A percentile compares a stretch with the other conserved stretches of the same genome.
Conservation (phyloP, 2,888 invertebrate genomes). For the Sylvicola cinctus region DNA sequence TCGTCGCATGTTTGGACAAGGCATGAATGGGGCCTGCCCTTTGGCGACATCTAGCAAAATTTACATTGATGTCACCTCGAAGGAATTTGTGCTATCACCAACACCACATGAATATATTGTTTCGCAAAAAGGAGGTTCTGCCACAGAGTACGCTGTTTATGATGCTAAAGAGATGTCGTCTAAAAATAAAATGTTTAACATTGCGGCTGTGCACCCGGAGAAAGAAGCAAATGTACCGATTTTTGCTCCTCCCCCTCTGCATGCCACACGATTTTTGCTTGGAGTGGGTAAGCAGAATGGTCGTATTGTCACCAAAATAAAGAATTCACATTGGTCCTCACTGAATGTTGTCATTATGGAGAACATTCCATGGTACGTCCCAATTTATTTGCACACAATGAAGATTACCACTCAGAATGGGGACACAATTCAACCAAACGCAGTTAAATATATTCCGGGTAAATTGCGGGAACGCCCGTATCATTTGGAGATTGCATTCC, state of each 20-base stretch:
- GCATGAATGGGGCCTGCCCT: slow-evolving; percentile 62
- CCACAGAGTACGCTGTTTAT: slow-evolving; percentile 47
- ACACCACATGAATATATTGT: slow-evolving; percentile 33
- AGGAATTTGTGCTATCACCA: slow-evolving; percentile 41
- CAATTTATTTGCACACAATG: slow-evolving; percentile 76
- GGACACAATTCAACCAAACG: slow-evolving; percentile 33
- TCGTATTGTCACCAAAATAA: slow-evolving; percentile 66
- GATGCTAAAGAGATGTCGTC: slow-evolving; percentile 30
- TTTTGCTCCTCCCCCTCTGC: slow-evolving; percentile 42
- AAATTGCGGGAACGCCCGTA: slow-evolving; percentile 66
- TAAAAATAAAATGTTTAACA: slow-evolving; percentile 38
- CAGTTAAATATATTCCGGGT: slow-evolving; percentile 49
- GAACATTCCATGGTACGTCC: slow-evolving; percentile 79
- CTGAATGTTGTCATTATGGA: slow-evolving; percentile 69
- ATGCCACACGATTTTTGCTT: slow-evolving; percentile 60
- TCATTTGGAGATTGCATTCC: slow-evolving; percentile 67
- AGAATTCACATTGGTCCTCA: slow-evolving; percentile 55
- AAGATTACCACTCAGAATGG: slow-evolving; percentile 34
- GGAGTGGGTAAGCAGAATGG: slow-evolving; percentile 87
- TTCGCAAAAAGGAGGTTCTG: slow-evolving; percentile 48
- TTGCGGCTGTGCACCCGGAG: slow-evolving; percentile 31
- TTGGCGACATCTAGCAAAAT: slow-evolving; percentile 57
- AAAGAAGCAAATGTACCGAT: slow-evolving; percentile 22
- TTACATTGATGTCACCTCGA: slow-evolving; percentile 56
- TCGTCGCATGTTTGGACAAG: slow-evolving; percentile 68